phyloP scores from a whole-genome alignment of 2,797 vertebrate species.

The Parauchenoglanis ngamensis region DNA sequence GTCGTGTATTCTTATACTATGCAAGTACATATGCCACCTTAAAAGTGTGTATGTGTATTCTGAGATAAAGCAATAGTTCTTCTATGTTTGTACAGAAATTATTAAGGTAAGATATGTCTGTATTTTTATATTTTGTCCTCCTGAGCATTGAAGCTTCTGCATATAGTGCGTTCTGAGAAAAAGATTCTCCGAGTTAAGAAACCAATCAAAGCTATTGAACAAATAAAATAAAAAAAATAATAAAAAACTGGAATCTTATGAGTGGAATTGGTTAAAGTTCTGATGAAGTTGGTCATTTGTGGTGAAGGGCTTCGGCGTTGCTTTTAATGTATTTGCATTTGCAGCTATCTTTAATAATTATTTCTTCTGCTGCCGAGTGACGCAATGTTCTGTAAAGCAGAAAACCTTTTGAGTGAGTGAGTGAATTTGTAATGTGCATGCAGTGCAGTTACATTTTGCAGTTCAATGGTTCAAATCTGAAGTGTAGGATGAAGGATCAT shows the following conservation, averaged over 20 bases:
- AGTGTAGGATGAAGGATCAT: not conserved
- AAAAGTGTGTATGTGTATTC: slow-evolving; percentile 34
- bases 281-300: not conserved
- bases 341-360: not conserved
- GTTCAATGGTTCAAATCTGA: not conserved
- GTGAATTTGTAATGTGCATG: not conserved
- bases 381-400: not conserved
- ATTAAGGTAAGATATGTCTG: slow-evolving; percentile 52
- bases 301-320: not conserved
- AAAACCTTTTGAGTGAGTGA: not conserved
- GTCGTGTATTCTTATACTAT: slow-evolving; percentile 26
- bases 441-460: not conserved
- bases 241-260: slow-evolving; percentile 48
- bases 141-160: slow-evolving; percentile 38
- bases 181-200: slow-evolving; percentile 45
- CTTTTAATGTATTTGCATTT: not conserved
- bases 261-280: not conserved
- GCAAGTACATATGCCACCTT: slow-evolving; percentile 20
- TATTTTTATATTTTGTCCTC: slow-evolving; percentile 54
- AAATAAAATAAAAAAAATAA: not conserved
- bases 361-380: not conserved
- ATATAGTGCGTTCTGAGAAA: slow-evolving; percentile 43
- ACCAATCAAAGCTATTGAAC: slow-evolving; percentile 34
- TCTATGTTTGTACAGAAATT: slow-evolving; percentile 56
- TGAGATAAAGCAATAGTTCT: slow-evolving; percentile 40